Conservation (phyloP, 2,888 invertebrate genomes). For the Diploptera punctata region DNA sequence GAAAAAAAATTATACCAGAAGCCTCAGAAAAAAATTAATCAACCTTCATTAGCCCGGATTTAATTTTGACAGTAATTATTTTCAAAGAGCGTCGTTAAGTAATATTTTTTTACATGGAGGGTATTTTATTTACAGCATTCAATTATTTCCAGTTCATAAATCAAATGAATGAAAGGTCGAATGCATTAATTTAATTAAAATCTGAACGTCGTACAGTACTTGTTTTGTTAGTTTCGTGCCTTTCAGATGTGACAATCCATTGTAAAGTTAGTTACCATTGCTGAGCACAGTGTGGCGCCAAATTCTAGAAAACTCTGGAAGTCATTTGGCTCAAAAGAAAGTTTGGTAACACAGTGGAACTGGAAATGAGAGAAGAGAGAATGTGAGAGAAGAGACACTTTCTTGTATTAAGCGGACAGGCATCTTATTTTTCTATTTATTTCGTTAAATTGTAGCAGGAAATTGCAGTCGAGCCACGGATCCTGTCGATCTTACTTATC, state of each 20-base stretch:
- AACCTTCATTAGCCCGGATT: too few relatives aligned
- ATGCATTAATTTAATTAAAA: too few relatives aligned
- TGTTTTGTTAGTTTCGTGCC: too few relatives aligned
- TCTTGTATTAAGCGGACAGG: slow-evolving; percentile 25
- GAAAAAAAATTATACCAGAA: too few relatives aligned
- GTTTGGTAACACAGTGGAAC: background rate
- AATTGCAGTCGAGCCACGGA: slow-evolving; percentile 9
- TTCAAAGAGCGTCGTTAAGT: too few relatives aligned
- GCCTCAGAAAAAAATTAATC: too few relatives aligned
- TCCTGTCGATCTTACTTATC: slow-evolving; percentile 4
- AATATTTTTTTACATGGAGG: too few relatives aligned
- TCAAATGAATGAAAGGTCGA: too few relatives aligned
- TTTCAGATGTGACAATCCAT: slow-evolving; percentile 6
- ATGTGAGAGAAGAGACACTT: slow-evolving; percentile 19
- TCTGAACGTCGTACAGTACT: too few relatives aligned
- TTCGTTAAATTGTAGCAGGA: slow-evolving; percentile 16
- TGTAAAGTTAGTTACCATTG: background rate
- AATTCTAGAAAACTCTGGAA: slow-evolving; percentile 1
- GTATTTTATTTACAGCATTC: too few relatives aligned
- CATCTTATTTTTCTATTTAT: slow-evolving; percentile 30
- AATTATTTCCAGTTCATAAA: too few relatives aligned
- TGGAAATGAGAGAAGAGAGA: background rate
- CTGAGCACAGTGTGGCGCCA: background rate
- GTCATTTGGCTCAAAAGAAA: slow-evolving; percentile 24
- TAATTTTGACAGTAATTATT: too few relatives aligned